Base-by-base conservation (phyloP, 2,797 vertebrate species). In the Acanthurus leucopareius region DNA sequence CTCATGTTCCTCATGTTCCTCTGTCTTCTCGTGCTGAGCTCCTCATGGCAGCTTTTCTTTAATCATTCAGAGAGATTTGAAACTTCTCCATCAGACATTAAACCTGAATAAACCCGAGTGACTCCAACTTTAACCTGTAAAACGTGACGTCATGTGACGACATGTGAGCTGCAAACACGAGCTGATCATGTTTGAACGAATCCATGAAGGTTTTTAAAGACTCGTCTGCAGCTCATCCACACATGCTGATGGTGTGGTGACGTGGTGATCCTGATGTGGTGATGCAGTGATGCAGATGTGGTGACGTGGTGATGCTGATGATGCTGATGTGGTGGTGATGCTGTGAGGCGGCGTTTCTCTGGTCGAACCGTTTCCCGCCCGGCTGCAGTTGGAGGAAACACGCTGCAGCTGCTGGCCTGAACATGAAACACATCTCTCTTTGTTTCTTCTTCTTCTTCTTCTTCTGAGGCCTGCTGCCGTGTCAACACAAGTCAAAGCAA, bases 341-440 rank as follows among this genome's bases (percentile, higher is more conserved):
- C 52, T 57, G 60, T 51, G 65, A 22, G 11, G 44, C 45, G 51
- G 59, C 47, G 40, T 69, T 56, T 73, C 49, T 54, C 48, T 64
- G 52, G 10, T 13, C 19, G 42, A 56, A 35, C 67, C 10, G 45
- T 64, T 87, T 86, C 84, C 80, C 81, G 73, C 65, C n/a, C 7
- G 19, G 58, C 56, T 54, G 32, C 61, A 58, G 68, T n/a, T 48
- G 15, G 28, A 49, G 69, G 28, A 78, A 58, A 69, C 52, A 2
- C 11, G n/a, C 38, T 75, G 56, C 79, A 68, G 79, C 68, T 63
- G 79, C 51, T 49, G 58, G 75, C 20, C 20, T 9, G 1, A 3
- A 57, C 67, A 62, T 83, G 20, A 75, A 60, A 80, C 47, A 51
- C 68, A 5, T 64, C 28, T 53, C 32, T 73, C 52, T 48, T 25